Evolutionary conservation across 2,888 invertebrate genomes (phyloP), one percentile per base, ranked within the genome.

Genomic region (Pristionchus arcanus): DNA sequence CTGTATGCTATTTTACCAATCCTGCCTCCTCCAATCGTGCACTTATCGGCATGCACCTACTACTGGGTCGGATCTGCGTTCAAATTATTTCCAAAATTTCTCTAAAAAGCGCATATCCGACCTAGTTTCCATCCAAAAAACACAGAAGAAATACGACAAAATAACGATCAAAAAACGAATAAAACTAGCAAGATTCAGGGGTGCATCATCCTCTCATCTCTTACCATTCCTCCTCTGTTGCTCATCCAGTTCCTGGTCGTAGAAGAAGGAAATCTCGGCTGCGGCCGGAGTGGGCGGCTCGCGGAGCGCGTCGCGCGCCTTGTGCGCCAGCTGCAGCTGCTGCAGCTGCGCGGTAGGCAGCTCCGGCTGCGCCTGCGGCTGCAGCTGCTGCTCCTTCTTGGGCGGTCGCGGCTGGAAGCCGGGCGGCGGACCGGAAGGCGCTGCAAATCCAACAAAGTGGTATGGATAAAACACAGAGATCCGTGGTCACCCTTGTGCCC

Each of bases 261-360:
- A 85, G 85, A 85, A 85, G 85, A 85, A 85, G 34, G 85, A 85
- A 31, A 85, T 55, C 21, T 55, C 55, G 34, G 55, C 19, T 19
- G 85, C 19, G 5, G n/a, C 13, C 3, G 85, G 5, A 0, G 37
- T 5, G n/a, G 77, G 25, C 11, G 77, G 19, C 13, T 42, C 37
- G 7, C 42, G 25, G 0, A 16, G 19, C 77, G 42, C 42, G 42
- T 49, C 42, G 42, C 42, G 42, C 42, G 42, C 42, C 42, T 49
- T 49, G 42, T 49, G 77, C 77, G 37, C 21, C 77, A 19, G 42
- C 25, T 31, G 15, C 7, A 21, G 74, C 74, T 74, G 74, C 74
- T 21, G 74, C 34, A 21, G 31, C 74, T 74, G 74, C 74, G 16
- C 15, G 34, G 37, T 31, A 37, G 37, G 34, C 19, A 15, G 74